Conservation (phyloP, 2,797 vertebrate species). For the Rhodeus uyekii region DNA sequence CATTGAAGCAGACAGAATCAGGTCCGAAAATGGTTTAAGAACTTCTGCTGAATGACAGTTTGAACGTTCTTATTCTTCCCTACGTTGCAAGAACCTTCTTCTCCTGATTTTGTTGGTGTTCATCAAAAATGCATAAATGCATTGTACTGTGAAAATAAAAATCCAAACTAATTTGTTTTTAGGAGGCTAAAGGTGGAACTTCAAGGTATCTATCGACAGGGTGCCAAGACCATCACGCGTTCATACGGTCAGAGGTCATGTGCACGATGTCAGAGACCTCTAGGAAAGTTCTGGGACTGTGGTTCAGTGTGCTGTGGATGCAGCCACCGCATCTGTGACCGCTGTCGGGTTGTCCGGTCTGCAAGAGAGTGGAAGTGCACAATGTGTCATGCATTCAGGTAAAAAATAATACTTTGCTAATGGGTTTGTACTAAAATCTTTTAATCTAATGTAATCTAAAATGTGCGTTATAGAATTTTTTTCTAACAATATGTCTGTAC, state of each 20-base stretch:
- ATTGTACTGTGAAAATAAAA: not conserved
- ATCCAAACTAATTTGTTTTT: not conserved
- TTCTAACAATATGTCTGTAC: no score
- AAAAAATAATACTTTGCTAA: not conserved
- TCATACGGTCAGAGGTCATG: conserved; percentile 79
- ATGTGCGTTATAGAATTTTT: no score
- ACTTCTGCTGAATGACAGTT: not conserved
- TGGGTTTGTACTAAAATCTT: no score
- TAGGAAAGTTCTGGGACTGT: conserved; percentile 83
- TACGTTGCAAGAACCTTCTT: not conserved
- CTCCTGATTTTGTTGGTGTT: conserved; percentile 54
- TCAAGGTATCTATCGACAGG: conserved; percentile 81
- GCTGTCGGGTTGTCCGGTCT: conserved; percentile 77
- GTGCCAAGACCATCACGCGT: conserved; percentile 64
- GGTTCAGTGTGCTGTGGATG: conserved; percentile 86
- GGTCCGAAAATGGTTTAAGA: conserved; percentile 64
- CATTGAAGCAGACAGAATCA: conserved; percentile 85
- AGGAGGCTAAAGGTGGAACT: conserved; percentile 86
- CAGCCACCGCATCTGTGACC: conserved; percentile 87
- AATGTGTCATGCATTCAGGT: conserved; percentile 87
- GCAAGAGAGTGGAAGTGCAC: conserved; percentile 85
- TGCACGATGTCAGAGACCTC: conserved; percentile 82
- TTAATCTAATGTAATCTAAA: not conserved
- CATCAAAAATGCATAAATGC: conserved; percentile 1
- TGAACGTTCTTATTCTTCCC: not conserved